phyloP scores from a whole-genome alignment of 2,888 invertebrate genomes.

The Druceiella hillmani region DNA sequence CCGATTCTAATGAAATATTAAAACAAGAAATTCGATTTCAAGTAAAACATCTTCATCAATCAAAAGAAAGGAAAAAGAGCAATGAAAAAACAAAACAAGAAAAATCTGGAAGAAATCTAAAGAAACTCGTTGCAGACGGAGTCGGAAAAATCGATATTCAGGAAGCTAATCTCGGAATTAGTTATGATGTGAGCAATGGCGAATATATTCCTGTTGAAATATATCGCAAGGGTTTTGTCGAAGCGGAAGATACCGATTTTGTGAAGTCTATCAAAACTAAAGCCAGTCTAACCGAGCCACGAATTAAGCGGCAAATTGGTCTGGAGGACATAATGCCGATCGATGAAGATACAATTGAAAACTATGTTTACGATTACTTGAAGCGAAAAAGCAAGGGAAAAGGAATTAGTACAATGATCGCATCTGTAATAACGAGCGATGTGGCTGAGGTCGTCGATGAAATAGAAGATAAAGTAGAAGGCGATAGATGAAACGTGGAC shows the following conservation, averaged over 20 bases:
- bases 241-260: slow-evolving; percentile 35
- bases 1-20: slow-evolving; percentile 46
- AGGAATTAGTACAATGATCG: slow-evolving; percentile 38
- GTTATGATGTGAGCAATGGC: slow-evolving; percentile 53
- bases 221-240: slow-evolving; percentile 57
- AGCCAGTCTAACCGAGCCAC: slow-evolving; percentile 4
- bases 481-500: slow-evolving; percentile 27
- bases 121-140: slow-evolving; percentile 37
- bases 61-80: slow-evolving; percentile 26
- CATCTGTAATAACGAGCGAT: slow-evolving; percentile 39
- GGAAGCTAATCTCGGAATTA: slow-evolving; percentile 52
- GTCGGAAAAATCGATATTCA: slow-evolving; percentile 51
- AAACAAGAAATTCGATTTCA: slow-evolving; percentile 46
- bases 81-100: too few relatives aligned
- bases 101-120: slow-evolving; percentile 40
- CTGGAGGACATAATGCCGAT: slow-evolving; percentile 43
- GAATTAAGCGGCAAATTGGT: slow-evolving; percentile 33
- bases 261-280: slow-evolving; percentile 21
- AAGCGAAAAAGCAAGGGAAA: slow-evolving; percentile 39
- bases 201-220: slow-evolving; percentile 49
- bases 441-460: slow-evolving; percentile 31
- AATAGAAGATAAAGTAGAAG: slow-evolving; percentile 30
- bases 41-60: slow-evolving; percentile 53
- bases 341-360: slow-evolving; percentile 41
- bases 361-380: slow-evolving; percentile 39